phyloP scores from a whole-genome alignment of 1,140 invertebrate genomes.

The Microvelia longipes region DNA sequence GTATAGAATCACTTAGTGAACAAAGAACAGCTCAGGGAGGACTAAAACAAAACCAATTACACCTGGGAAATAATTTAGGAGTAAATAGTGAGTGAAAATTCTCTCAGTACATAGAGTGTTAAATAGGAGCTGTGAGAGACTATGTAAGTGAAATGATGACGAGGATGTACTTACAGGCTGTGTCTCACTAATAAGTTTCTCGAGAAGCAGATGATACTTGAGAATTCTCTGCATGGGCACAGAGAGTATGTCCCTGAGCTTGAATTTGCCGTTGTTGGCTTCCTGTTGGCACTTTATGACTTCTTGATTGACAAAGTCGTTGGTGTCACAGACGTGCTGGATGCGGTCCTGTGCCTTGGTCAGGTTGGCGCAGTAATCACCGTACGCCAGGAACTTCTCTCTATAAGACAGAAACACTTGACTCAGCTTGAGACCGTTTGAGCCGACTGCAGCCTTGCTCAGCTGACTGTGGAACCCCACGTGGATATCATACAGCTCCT shows the following conservation, averaged over 20 bases:
- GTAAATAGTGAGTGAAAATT: no score
- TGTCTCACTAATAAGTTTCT: constrained; percentile 86
- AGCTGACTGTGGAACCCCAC: constrained; percentile 65
- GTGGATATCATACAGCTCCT: constrained; percentile 78
- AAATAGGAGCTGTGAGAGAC: no score
- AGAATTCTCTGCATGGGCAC: constrained; percentile 96
- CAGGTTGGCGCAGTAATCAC: constrained; percentile 87
- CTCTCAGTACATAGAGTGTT: no score
- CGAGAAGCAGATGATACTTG: constrained; percentile 86
- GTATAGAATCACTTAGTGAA: no score
- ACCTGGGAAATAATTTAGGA: no score
- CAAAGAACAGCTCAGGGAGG: no score
- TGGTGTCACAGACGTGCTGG: constrained; percentile 53
- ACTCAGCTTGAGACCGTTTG: constrained; percentile 35
- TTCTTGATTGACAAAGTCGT: constrained; percentile 39
- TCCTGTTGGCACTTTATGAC: constrained; percentile 67
- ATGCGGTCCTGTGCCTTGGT: constrained; percentile 60
- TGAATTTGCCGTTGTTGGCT: constrained; percentile 88
- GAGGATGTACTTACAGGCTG: constrained; percentile 39
- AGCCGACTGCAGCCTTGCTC: constrained; percentile 41
- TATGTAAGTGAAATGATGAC: neutral
- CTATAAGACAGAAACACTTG: constrained; percentile 79
- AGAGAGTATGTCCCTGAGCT: constrained; percentile 81
- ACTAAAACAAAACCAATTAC: no score
- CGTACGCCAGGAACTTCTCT: constrained; percentile 82